Percentiles rank a stretch among this genome's conserved stretches.
phyloP scores from a whole-genome alignment of 2,888 invertebrate species.

The Meta bourneti region DNA sequence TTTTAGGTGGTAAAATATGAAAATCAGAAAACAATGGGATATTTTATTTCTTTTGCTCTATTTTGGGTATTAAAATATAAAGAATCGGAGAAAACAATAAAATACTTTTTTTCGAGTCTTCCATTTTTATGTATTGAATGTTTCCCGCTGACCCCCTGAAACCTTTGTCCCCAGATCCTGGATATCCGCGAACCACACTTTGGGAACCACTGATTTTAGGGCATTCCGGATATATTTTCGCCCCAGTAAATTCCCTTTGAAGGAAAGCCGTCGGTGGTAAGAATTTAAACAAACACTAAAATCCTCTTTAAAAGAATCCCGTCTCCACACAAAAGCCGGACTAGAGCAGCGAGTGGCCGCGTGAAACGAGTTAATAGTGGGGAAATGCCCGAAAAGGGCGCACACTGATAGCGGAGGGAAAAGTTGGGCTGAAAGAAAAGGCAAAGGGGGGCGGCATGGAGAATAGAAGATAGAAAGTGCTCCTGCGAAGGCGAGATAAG shows the following conservation, averaged over 20 bases:
- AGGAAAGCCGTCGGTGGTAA: background rate
- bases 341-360: background rate
- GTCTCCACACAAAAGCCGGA: no score
- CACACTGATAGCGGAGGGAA: conserved; percentile 42
- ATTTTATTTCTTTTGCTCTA: no score
- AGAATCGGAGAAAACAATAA: no score
- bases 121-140: no score
- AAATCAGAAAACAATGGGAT: no score
- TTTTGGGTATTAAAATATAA: no score
- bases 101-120: no score
- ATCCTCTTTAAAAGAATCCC: background rate
- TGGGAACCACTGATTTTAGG: background rate
- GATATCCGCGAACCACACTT: background rate
- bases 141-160: no score
- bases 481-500: conserved; percentile 69
- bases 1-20: no score
- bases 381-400: conserved; percentile 29
- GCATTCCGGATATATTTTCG: background rate
- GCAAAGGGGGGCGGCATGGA: background rate
- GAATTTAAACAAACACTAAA: background rate
- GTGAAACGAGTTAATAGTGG: conserved; percentile 24
- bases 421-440: conserved; percentile 41
- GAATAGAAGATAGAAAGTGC: conserved; percentile 67
- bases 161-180: no score
- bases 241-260: background rate